These are phyloP conservation scores for Portunus trituberculatus DNA, from an alignment of 1,140 invertebrate genomes.

Conservation along the genomic window DNA sequence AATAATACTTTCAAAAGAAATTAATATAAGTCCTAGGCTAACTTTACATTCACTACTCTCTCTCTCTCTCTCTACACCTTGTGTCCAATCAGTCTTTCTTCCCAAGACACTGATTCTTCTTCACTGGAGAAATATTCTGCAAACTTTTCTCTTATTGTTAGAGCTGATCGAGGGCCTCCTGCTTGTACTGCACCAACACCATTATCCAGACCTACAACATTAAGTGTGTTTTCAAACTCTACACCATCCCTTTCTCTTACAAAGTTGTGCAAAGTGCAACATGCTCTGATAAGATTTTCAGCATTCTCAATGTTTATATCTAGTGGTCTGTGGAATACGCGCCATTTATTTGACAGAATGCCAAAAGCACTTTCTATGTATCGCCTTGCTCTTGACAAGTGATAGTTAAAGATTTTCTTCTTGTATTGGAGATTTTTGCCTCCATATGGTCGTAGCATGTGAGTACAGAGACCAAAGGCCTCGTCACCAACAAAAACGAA, in stretches of 20 bases:
- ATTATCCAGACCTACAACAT: conserved; percentile 51
- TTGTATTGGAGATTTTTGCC: no score
- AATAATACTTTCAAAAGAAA: neutral
- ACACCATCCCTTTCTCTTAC: no score
- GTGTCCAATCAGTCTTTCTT: conserved; percentile 34
- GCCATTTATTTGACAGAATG: no score
- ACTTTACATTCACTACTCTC: neutral
- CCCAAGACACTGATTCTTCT: conserved; percentile 28
- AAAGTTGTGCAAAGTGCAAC: no score
- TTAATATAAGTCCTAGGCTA: neutral
- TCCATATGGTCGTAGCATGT: no score
- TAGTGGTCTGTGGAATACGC: no score
- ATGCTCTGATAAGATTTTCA: neutral
- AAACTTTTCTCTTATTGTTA: neutral
- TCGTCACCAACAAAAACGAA: conserved; percentile 40
- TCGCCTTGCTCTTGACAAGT: no score
- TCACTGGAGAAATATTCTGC: neutral
- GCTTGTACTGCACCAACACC: neutral
- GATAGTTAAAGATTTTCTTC: no score
- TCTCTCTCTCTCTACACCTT: neutral
- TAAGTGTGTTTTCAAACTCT: conserved; percentile 53
- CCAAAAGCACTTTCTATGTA: no score
- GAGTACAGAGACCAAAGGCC: no score
- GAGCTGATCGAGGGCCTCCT: no score
- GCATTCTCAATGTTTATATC: no score